Base-by-base conservation (phyloP, 2,888 invertebrate species). In the Brachyopa scutellaris region DNA sequence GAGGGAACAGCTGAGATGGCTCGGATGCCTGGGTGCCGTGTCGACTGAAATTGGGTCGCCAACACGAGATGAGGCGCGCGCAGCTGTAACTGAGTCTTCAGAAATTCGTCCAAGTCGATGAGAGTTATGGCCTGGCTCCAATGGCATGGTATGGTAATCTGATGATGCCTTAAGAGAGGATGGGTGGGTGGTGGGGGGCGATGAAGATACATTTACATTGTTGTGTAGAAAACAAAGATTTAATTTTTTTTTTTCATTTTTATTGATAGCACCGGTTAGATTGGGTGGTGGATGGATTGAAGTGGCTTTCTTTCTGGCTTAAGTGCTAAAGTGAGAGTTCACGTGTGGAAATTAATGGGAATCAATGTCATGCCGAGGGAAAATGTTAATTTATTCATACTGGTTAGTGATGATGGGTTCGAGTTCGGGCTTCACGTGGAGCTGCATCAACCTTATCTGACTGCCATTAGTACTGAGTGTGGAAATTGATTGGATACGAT, bases 41-140 rank as follows among this genome's bases (percentile, higher is more conserved):
- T 79, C 73, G 59, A 49, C 8, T 23, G 40, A 79, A 79, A 74
- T 79, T 79, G 61, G 79, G 79, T 79, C 79, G 74, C 74, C 33
- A 66, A 38, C 64, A 59, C 26, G 59, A 66, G 72, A 78, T 17
- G 57, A 64, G 62, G 31, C 26, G 59, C 40, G 57, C 55, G 13
- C 45, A 62, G 69, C 51, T 72, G 77, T 57, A 77, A 77, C 53
- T 62, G 62, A 64, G 42, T 62, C 77, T 77, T 55, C 13, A 33
- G 15, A 49, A 33, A 59, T 59, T 74, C 49, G 49, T 29, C 55
- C 36, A 45, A 62, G 45, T 55, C 55, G 8, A 42, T 26, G 45
- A 57, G 62, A 72, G 33, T 40, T 55, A 64, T 64, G 64, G 73
- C 62, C 66, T 40, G 49, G 69, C 47, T 26, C 47, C 19, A 64